phyloP scores from a whole-genome alignment of 1,140 invertebrate species.

The Aphelinus atriplicis region DNA sequence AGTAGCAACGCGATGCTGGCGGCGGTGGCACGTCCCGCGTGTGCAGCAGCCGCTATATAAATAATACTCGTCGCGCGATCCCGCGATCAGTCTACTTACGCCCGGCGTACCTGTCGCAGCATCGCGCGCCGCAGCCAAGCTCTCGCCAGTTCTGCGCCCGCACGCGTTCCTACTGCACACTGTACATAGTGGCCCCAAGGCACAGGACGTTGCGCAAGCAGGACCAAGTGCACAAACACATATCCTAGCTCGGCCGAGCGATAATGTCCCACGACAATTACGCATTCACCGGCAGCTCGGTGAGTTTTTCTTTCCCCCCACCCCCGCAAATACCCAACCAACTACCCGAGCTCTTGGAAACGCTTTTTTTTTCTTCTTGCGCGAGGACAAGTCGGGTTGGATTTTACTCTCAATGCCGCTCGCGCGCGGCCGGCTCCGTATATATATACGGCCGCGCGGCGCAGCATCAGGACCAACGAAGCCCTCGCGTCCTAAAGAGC shows the following conservation, averaged over 20 bases:
- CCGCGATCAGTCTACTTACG: slow-evolving; percentile 59
- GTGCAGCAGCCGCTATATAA: slow-evolving; percentile 53
- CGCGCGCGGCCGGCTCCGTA: too few relatives aligned
- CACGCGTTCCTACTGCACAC: not conserved
- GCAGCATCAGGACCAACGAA: too few relatives aligned
- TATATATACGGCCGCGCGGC: too few relatives aligned
- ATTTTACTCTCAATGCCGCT: too few relatives aligned
- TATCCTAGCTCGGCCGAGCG: not conserved
- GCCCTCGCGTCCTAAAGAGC: too few relatives aligned
- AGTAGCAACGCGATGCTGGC: not conserved
- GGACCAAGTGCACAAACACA: not conserved
- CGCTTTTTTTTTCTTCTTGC: too few relatives aligned
- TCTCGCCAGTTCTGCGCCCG: too few relatives aligned
- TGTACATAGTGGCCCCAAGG: not conserved
- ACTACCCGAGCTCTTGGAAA: too few relatives aligned
- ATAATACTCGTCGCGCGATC: slow-evolving; percentile 59
- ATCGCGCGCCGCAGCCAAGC: slow-evolving; percentile 16
- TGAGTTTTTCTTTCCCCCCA: slow-evolving; percentile 44
- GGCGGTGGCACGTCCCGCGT: not conserved
- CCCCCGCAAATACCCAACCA: too few relatives aligned
- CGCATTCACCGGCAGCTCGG: slow-evolving; percentile 60
- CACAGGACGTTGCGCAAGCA: not conserved
- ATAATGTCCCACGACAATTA: slow-evolving; percentile 60
- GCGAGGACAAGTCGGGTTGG: too few relatives aligned
- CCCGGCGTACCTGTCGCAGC: slow-evolving; percentile 59